Percentiles rank a stretch among this genome's conserved stretches.
phyloP scores from a whole-genome alignment of 2,888 invertebrate genomes.

The Anodontia alba region DNA sequence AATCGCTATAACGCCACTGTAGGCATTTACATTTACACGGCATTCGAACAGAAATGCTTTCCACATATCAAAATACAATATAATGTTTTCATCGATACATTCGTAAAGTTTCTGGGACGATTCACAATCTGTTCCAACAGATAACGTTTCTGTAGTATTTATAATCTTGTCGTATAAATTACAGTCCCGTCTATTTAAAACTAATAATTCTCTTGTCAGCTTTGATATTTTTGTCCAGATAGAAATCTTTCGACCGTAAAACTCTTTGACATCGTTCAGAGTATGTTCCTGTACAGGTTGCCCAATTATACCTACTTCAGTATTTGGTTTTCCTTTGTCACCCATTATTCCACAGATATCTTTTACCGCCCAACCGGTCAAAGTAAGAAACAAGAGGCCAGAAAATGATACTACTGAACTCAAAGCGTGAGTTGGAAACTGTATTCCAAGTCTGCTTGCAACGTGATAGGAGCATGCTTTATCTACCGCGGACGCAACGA shows the following conservation, averaged over 20 bases:
- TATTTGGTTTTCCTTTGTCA: neutral
- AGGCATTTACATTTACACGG: too few species aligned
- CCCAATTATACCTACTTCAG: neutral
- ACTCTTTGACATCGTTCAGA: neutral
- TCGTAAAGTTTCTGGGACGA: neutral
- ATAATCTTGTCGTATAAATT: neutral
- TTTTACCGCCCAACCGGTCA: neutral
- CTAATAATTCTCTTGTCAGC: too few species aligned
- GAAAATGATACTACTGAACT: neutral
- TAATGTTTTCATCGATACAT: neutral
- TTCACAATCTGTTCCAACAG: neutral
- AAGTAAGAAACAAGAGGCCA: neutral
- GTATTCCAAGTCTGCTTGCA: neutral
- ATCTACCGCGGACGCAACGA: neutral
- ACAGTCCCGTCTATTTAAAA: neutral
- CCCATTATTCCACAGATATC: neutral
- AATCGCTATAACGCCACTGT: too few species aligned
- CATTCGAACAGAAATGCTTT: too few species aligned
- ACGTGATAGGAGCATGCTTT: neutral
- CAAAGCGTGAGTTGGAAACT: neutral
- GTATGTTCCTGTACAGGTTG: neutral
- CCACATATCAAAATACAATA: too few species aligned
- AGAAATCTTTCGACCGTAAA: neutral
- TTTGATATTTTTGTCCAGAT: neutral
- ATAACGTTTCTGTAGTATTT: neutral